Conservation (phyloP, 37 sponge, comb jelly and placozoan genomes). For the Ianthella basta region DNA sequence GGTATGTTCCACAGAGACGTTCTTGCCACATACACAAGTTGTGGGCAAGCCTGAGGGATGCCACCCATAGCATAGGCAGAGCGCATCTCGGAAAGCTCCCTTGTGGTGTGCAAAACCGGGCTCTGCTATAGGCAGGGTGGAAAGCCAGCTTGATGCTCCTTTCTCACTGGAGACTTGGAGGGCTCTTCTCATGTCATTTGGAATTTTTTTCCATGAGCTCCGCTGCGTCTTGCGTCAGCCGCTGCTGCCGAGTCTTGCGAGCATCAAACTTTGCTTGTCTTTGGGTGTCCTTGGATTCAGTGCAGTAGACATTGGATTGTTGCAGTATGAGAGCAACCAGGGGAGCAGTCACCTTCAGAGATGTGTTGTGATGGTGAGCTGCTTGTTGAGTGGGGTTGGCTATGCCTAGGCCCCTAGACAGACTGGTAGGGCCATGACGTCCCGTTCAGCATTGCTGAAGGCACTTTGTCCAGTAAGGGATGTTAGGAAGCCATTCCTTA, state of each 20-base stretch:
- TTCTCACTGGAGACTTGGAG: background rate
- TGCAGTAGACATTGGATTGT: conserved; percentile 7
- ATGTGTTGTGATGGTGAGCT: background rate
- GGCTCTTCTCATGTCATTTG: background rate
- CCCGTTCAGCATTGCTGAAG: conserved; percentile 8
- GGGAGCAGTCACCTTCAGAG: conserved; percentile 1
- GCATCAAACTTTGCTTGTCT: background rate
- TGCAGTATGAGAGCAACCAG: conserved; percentile 4
- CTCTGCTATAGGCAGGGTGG: background rate
- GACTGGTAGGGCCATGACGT: background rate
- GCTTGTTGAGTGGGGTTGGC: background rate
- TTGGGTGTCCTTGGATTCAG: conserved; percentile 6
- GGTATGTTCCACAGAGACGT: background rate
- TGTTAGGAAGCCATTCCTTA: background rate
- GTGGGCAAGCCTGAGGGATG: background rate
- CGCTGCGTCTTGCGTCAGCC: background rate
- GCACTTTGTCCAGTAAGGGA: conserved; percentile 6
- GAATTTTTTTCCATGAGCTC: background rate
- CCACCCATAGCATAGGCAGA: background rate
- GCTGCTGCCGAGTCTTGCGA: background rate
- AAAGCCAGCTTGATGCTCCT: conserved; percentile 6
- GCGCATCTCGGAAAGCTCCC: background rate
- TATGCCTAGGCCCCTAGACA: background rate
- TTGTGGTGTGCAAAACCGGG: background rate
- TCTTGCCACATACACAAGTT: background rate